These are phyloP conservation scores for Macaca nemestrina DNA, from an alignment of 2,113 vertebrate species.

Conservation along the genomic window DNA sequence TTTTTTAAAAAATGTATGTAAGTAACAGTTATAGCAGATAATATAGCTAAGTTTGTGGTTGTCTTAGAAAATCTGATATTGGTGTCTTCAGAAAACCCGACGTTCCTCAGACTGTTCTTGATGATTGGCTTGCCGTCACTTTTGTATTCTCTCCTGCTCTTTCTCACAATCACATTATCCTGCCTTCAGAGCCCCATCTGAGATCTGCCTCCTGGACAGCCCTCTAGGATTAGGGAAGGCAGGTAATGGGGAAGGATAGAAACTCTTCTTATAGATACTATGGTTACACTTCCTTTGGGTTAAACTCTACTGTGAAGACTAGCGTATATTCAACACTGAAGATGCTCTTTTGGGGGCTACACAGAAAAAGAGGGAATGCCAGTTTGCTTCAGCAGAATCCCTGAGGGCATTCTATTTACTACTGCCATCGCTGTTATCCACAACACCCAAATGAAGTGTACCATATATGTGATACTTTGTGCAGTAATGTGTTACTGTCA, in stretches of 20 bases:
- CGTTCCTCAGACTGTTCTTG: not conserved
- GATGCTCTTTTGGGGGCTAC: not conserved
- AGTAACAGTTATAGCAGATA: not conserved
- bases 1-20: not conserved
- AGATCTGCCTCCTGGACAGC: not conserved
- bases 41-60: not conserved
- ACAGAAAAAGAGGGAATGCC: no score
- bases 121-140: not conserved
- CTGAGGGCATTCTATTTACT: not conserved
- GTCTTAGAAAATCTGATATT: constrained; percentile 5
- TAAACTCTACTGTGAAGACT: not conserved
- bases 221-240: not conserved
- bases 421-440: not conserved
- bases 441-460: not conserved
- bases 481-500: not conserved
- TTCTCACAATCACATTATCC: not conserved
- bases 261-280: not conserved
- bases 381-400: not conserved
- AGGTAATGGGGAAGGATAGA: not conserved
- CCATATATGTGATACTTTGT: not conserved
- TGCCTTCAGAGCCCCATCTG: not conserved
- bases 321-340: no score
- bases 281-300: not conserved
- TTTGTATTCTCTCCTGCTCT: not conserved
- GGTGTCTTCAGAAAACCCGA: not conserved